Conservation (phyloP, 2,113 vertebrate species). For the Sialia sialis region DNA sequence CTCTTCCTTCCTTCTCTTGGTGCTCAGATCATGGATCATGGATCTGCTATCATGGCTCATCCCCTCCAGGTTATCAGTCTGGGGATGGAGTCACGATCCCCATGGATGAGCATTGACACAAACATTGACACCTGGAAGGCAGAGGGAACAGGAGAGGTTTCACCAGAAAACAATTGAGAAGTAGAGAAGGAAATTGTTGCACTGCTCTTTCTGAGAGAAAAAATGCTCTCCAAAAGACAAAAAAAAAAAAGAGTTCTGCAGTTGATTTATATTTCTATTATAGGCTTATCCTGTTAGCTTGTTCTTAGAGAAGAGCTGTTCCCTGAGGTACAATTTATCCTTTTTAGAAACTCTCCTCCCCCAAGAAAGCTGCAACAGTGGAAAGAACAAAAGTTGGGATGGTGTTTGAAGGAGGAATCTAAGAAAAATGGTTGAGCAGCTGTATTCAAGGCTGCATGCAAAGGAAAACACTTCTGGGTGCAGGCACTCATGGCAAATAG, state of each 20-base stretch:
- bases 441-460: background rate
- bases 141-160: background rate
- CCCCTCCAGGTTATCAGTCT: background rate
- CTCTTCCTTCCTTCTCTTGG: too few relatives aligned
- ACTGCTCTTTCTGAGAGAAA: background rate
- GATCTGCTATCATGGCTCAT: background rate
- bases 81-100: background rate
- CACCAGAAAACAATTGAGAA: background rate
- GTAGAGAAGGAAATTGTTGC: background rate
- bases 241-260: background rate
- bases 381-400: background rate
- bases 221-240: background rate
- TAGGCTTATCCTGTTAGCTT: slow-evolving; percentile 33
- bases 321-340: slow-evolving; percentile 28
- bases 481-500: background rate
- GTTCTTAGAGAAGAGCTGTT: slow-evolving; percentile 37
- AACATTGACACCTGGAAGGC: background rate
- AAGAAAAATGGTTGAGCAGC: background rate
- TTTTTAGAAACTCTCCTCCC: slow-evolving; percentile 44
- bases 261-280: slow-evolving; percentile 50
- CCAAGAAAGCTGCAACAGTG: background rate
- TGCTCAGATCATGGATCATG: too few relatives aligned
- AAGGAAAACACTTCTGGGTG: background rate
- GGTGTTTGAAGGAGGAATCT: background rate
- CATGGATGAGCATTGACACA: accelerated